A percentile compares a stretch with the other conserved stretches of the same genome.
Evolutionary conservation across 1,140 invertebrate genomes (phyloP).

Genomic region (Papilio glaucus): DNA sequence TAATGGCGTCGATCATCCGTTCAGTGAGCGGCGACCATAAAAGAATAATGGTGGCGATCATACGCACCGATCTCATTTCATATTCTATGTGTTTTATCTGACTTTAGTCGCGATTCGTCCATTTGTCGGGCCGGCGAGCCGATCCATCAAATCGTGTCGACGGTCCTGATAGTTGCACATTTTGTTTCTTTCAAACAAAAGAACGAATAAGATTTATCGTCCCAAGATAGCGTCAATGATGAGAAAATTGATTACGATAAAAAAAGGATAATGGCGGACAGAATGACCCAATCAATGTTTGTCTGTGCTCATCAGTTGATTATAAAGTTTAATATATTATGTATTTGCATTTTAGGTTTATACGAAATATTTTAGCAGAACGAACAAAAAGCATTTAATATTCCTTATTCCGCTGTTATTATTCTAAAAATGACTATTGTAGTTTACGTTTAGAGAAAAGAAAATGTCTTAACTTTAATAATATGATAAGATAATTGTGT

Average conservation of each 20-base stretch:
- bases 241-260: constrained; percentile 13
- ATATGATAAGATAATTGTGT: too few species aligned
- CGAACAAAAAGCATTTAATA: not conserved
- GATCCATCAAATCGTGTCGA: constrained; percentile 51
- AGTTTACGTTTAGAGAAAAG: not conserved
- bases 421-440: not conserved
- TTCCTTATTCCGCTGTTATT: not conserved
- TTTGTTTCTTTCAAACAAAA: constrained; percentile 28
- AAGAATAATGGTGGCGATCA: constrained; percentile 61
- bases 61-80: constrained; percentile 59
- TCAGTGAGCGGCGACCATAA: constrained; percentile 51
- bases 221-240: not conserved
- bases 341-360: too few species aligned
- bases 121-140: constrained; percentile 47
- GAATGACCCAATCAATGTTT: too few species aligned
- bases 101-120: constrained; percentile 67
- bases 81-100: constrained; percentile 66
- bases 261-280: too few species aligned
- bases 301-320: too few species aligned
- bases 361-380: too few species aligned
- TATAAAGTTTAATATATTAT: too few species aligned
- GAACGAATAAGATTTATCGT: constrained; percentile 21
- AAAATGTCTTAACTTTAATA: not conserved
- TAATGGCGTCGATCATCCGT: constrained; percentile 65
- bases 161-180: constrained; percentile 47